phyloP scores from a whole-genome alignment of 2,888 invertebrate species.

The Pollenia angustigena region DNA sequence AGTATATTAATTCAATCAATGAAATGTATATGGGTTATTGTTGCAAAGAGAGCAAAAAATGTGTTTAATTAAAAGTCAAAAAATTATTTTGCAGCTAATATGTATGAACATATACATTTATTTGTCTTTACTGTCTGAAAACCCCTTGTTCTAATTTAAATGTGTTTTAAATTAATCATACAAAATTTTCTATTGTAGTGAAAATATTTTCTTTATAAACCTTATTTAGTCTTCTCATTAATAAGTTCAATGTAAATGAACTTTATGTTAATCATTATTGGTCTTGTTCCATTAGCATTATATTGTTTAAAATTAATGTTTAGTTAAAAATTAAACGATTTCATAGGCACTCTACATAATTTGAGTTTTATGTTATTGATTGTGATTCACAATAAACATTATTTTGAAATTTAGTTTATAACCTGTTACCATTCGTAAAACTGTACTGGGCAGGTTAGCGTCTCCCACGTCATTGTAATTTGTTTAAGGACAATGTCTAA shows the following conservation, averaged over 20 bases:
- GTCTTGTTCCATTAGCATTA: too few relatives aligned
- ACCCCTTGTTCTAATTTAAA: conserved; percentile 38
- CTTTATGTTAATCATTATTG: neutral
- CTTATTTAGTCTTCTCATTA: conserved; percentile 13
- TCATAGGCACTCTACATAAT: too few relatives aligned
- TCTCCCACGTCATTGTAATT: too few relatives aligned
- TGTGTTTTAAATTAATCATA: conserved; percentile 41
- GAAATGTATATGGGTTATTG: conserved; percentile 29
- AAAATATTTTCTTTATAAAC: neutral
- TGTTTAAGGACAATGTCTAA: too few relatives aligned
- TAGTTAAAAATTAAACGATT: too few relatives aligned
- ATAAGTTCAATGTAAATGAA: neutral
- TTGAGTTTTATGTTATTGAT: too few relatives aligned
- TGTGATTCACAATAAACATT: too few relatives aligned
- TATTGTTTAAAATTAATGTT: too few relatives aligned
- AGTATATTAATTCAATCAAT: conserved; percentile 40
- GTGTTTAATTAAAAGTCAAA: neutral
- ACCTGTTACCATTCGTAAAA: too few relatives aligned
- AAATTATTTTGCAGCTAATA: neutral
- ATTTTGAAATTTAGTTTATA: too few relatives aligned
- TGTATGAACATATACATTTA: neutral
- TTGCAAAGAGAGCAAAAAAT: neutral
- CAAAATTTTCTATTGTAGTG: conserved; percentile 14
- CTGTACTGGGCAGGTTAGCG: too few relatives aligned
- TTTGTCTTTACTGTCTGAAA: conserved; percentile 18